These are phyloP conservation scores for Syncerus caffer DNA, from an alignment of 2,797 vertebrate species.

Conservation along the genomic window DNA sequence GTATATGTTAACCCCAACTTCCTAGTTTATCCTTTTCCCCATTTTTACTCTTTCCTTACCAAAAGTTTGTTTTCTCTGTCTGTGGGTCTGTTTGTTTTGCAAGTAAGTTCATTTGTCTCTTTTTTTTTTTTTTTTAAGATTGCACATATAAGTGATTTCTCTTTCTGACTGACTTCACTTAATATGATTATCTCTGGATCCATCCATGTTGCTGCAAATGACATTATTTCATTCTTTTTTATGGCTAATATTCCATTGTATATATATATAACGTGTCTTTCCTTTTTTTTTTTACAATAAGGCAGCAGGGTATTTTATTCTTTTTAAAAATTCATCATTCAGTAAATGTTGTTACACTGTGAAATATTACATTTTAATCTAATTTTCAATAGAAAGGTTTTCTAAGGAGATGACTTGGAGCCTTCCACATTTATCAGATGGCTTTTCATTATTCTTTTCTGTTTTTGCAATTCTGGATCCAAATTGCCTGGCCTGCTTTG, in stretches of 20 bases:
- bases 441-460: conserved; percentile 90
- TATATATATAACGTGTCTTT: neutral
- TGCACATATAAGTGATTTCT: neutral
- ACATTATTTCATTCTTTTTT: neutral
- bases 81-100: neutral
- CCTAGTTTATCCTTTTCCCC: neutral
- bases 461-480: conserved; percentile 96
- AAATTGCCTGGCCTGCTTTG: conserved; percentile 96
- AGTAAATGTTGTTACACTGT: neutral
- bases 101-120: neutral
- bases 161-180: neutral
- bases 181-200: neutral
- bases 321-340: neutral
- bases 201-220: neutral
- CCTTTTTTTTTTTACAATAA: neutral
- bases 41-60: neutral
- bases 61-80: neutral
- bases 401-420: conserved; percentile 77
- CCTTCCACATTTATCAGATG: conserved; percentile 90
- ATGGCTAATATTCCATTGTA: neutral
- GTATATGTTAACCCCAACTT: neutral
- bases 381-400: conserved; percentile 33
- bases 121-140: neutral
- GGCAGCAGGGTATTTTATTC: conserved; percentile 41
- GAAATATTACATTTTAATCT: neutral